Evolutionary conservation across 2,888 invertebrate genomes (phyloP).

Genomic region (Volucella inanis): DNA sequence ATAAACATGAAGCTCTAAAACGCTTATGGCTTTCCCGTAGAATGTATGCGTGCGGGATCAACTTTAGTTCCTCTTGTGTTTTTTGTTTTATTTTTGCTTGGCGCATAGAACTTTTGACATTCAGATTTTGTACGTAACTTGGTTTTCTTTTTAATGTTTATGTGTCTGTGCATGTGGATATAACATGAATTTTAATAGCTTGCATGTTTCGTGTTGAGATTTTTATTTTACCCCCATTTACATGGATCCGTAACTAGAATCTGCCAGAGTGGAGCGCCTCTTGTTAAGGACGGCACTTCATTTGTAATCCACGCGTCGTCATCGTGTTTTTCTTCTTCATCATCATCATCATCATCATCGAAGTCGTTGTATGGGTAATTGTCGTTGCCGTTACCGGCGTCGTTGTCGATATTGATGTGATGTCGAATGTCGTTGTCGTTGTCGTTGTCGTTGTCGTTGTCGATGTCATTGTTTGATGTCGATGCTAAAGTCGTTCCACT

Average conservation of each 20-base stretch:
- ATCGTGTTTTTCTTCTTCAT: background rate
- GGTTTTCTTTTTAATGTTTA: constrained; percentile 31
- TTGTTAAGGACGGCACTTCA: constrained; percentile 7
- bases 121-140: constrained; percentile 5
- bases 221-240: constrained; percentile 2
- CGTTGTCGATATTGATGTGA: too few relatives aligned
- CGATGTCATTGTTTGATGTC: background rate
- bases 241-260: background rate
- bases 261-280: background rate
- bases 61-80: background rate
- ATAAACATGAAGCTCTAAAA: constrained; percentile 24
- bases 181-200: constrained; percentile 54
- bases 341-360: constrained; percentile 14
- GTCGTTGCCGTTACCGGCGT: too few relatives aligned
- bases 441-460: background rate
- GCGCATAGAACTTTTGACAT: constrained; percentile 43
- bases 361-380: too few relatives aligned
- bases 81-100: constrained; percentile 29
- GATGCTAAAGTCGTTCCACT: too few relatives aligned
- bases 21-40: constrained; percentile 27
- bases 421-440: too few relatives aligned
- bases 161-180: constrained; percentile 2
- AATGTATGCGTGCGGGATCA: constrained; percentile 38
- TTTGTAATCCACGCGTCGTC: constrained; percentile 9
- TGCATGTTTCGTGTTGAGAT: constrained; percentile 63